These are phyloP conservation scores for Acropora yongei DNA, from an alignment of 64 coral and sea anemone genomes.

Conservation along the genomic window DNA sequence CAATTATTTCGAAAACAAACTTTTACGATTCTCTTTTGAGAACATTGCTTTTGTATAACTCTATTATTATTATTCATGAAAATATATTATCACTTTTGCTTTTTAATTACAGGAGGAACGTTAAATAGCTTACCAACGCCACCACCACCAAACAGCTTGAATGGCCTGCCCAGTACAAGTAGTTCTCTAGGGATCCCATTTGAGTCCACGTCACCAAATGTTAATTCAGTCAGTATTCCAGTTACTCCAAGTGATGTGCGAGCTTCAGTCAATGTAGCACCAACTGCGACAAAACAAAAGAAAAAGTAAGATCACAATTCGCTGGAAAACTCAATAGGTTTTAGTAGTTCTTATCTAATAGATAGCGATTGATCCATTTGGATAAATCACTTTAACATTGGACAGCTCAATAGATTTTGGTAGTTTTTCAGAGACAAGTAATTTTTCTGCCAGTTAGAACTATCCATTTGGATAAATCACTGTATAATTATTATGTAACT, in stretches of 20 bases:
- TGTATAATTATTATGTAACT: too few species aligned
- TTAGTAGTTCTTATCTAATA: too few species aligned
- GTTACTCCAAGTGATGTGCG: conserved; percentile 78
- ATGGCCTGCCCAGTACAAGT: conserved; percentile 66
- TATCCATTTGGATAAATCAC: too few species aligned
- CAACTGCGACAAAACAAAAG: conserved; percentile 76
- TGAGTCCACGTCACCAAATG: conserved; percentile 47
- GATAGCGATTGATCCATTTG: too few species aligned
- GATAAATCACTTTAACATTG: too few species aligned
- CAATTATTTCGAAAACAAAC: too few species aligned
- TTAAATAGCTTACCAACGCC: not conserved
- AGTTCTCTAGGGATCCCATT: conserved; percentile 46
- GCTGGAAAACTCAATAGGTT: too few species aligned
- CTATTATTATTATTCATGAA: not conserved
- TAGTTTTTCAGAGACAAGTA: too few species aligned
- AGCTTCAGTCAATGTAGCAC: conserved; percentile 78
- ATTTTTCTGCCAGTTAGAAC: too few species aligned
- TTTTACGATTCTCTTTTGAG: too few species aligned
- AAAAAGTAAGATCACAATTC: conserved; percentile 44
- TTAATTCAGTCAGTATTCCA: conserved; percentile 58
- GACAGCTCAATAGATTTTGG: too few species aligned
- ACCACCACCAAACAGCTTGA: conserved; percentile 33
- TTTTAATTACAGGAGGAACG: not conserved
- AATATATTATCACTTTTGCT: not conserved
- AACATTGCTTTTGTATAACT: too few species aligned